phyloP scores from a whole-genome alignment of 2,797 vertebrate genomes.

The Gastrophryne carolinensis region DNA sequence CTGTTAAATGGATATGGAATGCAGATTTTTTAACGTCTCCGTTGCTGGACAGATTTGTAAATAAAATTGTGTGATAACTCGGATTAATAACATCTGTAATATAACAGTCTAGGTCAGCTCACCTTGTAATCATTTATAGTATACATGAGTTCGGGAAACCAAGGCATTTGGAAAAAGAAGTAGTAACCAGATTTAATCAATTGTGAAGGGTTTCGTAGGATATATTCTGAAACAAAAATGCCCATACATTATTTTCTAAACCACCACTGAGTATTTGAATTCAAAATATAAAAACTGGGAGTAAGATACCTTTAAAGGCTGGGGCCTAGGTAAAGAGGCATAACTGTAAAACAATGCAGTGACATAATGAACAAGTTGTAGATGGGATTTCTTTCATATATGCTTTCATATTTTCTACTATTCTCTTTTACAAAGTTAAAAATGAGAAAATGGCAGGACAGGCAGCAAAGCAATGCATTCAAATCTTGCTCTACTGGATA shows the following conservation, averaged over 20 bases:
- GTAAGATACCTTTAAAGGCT: background rate
- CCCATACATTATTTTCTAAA: conserved; percentile 59
- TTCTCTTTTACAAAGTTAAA: no score
- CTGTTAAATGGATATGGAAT: conserved; percentile 32
- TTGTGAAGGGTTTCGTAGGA: conserved; percentile 90
- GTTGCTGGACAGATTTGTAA: conserved; percentile 1
- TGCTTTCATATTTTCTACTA: no score
- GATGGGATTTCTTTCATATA: no score
- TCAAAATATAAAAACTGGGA: background rate
- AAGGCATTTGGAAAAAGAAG: conserved; percentile 98
- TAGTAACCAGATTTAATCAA: conserved; percentile 94
- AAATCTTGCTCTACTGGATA: no score
- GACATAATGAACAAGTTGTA: background rate
- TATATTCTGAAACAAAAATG: conserved; percentile 87
- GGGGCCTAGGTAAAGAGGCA: background rate
- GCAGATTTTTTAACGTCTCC: background rate
- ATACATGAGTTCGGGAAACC: conserved; percentile 96
- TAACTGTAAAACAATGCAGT: background rate
- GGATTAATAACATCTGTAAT: conserved; percentile 54
- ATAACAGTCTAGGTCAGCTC: conserved; percentile 63
- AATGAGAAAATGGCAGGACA: no score
- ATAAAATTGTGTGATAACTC: conserved; percentile 43
- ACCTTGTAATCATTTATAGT: conserved; percentile 99
- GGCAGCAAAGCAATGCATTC: no score
- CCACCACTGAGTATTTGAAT: background rate